Evolutionary conservation across 2,113 vertebrate species (phyloP).

Genomic region (Vicugna pacos): DNA sequence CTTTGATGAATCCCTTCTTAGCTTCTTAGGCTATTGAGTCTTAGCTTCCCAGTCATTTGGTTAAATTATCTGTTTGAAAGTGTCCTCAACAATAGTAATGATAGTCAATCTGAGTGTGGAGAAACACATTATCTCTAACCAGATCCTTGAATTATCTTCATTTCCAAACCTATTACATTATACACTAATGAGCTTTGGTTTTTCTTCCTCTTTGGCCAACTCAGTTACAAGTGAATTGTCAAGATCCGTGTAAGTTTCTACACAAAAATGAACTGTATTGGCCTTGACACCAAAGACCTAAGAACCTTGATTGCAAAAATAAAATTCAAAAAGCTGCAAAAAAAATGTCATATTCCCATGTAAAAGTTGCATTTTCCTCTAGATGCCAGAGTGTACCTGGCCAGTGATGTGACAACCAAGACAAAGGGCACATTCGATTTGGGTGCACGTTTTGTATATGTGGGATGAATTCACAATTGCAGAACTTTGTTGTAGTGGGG

Average conservation of each 20-base stretch:
- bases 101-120: not conserved
- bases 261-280: not conserved
- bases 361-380: constrained; percentile 3
- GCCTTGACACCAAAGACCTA: not conserved
- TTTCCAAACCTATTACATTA: not conserved
- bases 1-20: not conserved
- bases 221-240: constrained; percentile 67
- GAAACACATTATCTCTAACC: not conserved
- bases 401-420: not conserved
- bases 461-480: not conserved
- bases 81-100: not conserved
- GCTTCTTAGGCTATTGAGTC: not conserved
- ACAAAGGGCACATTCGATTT: not conserved
- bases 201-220: constrained; percentile 62
- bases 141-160: not conserved
- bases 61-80: not conserved
- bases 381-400: not conserved
- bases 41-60: not conserved
- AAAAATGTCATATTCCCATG: constrained; percentile 74
- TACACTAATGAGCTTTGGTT: not conserved
- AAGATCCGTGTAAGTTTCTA: constrained; percentile 47
- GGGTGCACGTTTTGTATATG: not conserved
- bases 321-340: constrained; percentile 76
- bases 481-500: not conserved
- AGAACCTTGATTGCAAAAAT: constrained; percentile 72